phyloP scores from a whole-genome alignment of 2,113 vertebrate genomes.

The Eulacestoma nigropectus region DNA sequence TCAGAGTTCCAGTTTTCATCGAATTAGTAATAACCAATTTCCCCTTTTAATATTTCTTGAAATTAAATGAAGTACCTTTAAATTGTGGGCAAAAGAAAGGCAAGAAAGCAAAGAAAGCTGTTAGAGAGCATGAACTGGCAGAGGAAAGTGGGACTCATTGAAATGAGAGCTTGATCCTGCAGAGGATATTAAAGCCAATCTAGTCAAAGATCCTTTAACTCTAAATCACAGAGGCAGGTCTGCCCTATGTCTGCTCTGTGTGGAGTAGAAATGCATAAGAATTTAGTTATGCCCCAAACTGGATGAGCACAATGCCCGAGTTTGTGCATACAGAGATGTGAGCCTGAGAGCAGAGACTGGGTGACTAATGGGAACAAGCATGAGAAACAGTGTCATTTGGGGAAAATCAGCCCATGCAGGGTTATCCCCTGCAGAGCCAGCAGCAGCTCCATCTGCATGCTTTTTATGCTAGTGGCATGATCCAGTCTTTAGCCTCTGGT shows the following conservation, averaged over 20 bases:
- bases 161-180: neutral
- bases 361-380: neutral
- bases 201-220: neutral
- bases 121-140: neutral
- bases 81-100: neutral
- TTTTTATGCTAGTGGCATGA: neutral
- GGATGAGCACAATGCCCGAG: neutral
- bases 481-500: neutral
- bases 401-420: neutral
- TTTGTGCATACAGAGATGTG: neutral
- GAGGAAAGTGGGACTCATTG: neutral
- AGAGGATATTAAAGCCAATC: neutral
- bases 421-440: neutral
- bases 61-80: neutral
- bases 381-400: neutral
- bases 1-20: neutral
- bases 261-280: neutral
- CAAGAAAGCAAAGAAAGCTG: neutral
- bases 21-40: neutral
- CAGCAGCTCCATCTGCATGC: neutral
- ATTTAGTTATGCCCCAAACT: neutral
- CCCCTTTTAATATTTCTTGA: neutral
- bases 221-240: neutral
- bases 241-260: neutral
- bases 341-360: neutral